Percentiles rank a stretch among this genome's conserved stretches.
phyloP scores from a whole-genome alignment of 2,888 invertebrate species.

The Calameuta filiformis region DNA sequence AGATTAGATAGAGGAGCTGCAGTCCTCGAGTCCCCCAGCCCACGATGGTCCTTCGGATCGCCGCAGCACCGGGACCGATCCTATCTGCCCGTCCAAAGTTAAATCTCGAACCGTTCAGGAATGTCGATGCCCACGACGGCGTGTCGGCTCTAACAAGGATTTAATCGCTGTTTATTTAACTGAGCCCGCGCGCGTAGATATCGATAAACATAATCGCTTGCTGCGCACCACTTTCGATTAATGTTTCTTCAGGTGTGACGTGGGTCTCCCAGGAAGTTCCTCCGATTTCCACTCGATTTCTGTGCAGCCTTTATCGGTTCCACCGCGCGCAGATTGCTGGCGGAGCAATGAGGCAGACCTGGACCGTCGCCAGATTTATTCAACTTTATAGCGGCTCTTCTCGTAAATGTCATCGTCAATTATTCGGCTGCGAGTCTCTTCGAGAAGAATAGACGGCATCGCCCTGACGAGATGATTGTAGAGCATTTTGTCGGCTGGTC shows the following conservation, averaged over 20 bases:
- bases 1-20: constrained; percentile 51
- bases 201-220: constrained; percentile 1
- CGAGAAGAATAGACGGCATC: too few relatives aligned
- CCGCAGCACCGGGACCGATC: constrained; percentile 27
- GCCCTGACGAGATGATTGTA: too few relatives aligned
- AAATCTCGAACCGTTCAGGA: constrained; percentile 17
- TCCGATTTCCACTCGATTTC: too few relatives aligned
- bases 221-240: neutral
- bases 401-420: constrained; percentile 34
- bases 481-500: too few relatives aligned
- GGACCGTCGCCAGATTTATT: constrained; percentile 14
- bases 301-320: too few relatives aligned
- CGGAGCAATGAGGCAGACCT: too few relatives aligned
- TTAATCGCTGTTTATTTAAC: constrained; percentile 37
- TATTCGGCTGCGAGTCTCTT: constrained; percentile 25
- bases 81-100: constrained; percentile 20
- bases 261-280: too few relatives aligned
- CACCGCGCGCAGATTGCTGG: too few relatives aligned
- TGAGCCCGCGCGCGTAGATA: constrained; percentile 24
- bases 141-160: constrained; percentile 32
- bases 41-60: too few relatives aligned
- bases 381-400: constrained; percentile 25
- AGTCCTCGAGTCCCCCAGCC: neutral
- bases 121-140: constrained; percentile 5
- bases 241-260: too few relatives aligned